Evolutionary conservation across 2,888 invertebrate genomes (phyloP).

Genomic region (Exephanes ischioxanthus): DNA sequence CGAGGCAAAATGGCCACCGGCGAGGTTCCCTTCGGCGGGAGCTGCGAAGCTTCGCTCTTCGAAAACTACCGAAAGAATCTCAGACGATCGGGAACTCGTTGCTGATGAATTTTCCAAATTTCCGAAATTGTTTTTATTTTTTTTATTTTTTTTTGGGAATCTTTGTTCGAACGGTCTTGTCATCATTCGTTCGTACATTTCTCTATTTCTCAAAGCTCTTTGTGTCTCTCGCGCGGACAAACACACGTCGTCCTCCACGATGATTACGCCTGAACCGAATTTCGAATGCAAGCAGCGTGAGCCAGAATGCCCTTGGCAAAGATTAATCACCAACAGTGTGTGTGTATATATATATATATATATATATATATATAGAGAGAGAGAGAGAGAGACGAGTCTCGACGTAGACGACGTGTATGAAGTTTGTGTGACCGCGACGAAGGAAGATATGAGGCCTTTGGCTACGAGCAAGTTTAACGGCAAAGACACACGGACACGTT

Average conservation of each 20-base stretch:
- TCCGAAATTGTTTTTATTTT: background rate
- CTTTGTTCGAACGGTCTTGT: conserved; percentile 24
- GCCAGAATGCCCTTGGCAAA: conserved; percentile 81
- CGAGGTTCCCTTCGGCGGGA: background rate
- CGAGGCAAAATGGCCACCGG: conserved; percentile 53
- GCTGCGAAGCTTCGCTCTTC: background rate
- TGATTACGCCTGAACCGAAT: conserved; percentile 78
- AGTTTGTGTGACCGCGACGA: conserved; percentile 61
- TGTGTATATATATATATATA: background rate
- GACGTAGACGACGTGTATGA: conserved; percentile 73
- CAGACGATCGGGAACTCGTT: background rate
- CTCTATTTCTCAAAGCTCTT: conserved; percentile 37
- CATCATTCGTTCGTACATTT: conserved; percentile 8
- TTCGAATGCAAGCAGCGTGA: conserved; percentile 81
- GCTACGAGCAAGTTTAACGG: conserved; percentile 42
- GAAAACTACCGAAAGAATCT: background rate
- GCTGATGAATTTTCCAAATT: background rate
- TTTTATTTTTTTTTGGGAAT: conserved; percentile 3
- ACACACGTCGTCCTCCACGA: conserved; percentile 57
- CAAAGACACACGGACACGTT: conserved; percentile 54
- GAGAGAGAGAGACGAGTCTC: conserved; percentile 12
- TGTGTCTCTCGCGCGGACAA: conserved; percentile 15
- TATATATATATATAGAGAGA: background rate
- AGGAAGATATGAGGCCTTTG: conserved; percentile 71
- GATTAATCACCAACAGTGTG: conserved; percentile 80